Percentiles rank a stretch among this genome's conserved stretches.
Conservation (phyloP, 1,140 invertebrate species). For the Camponotus vicinus region DNA sequence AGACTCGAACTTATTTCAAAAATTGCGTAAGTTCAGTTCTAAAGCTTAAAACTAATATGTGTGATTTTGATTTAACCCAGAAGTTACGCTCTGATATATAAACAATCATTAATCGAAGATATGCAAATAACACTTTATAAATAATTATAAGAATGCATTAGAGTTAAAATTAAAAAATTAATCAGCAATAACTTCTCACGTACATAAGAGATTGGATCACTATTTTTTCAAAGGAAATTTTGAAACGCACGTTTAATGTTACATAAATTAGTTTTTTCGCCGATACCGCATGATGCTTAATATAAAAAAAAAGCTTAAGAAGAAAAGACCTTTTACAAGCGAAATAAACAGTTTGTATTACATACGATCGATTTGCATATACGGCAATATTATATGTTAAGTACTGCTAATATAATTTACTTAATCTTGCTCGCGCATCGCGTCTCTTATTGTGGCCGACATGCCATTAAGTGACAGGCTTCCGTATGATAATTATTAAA, state of each 20-base stretch:
- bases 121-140: neutral
- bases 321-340: neutral
- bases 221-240: slow-evolving; percentile 14
- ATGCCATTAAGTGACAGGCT: slow-evolving; percentile 37
- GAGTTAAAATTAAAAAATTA: neutral
- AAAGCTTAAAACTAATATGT: neutral
- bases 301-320: slow-evolving; percentile 20
- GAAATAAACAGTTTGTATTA: slow-evolving; percentile 22
- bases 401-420: slow-evolving; percentile 15
- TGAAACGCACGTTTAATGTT: slow-evolving; percentile 29
- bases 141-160: neutral
- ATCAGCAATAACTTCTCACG: slow-evolving; percentile 20
- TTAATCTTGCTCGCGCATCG: slow-evolving; percentile 40
- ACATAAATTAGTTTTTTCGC: slow-evolving; percentile 42
- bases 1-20: slow-evolving; percentile 24
- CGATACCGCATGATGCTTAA: neutral
- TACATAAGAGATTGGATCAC: neutral
- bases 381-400: slow-evolving; percentile 12
- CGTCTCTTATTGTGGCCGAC: slow-evolving; percentile 33
- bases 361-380: slow-evolving; percentile 35
- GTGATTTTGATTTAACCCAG: too few relatives aligned
- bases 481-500: slow-evolving; percentile 53
- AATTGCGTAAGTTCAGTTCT: slow-evolving; percentile 1
- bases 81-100: neutral
- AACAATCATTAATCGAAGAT: neutral